Base-by-base conservation (phyloP, 2,113 vertebrate species). In the Tamias sibiricus region DNA sequence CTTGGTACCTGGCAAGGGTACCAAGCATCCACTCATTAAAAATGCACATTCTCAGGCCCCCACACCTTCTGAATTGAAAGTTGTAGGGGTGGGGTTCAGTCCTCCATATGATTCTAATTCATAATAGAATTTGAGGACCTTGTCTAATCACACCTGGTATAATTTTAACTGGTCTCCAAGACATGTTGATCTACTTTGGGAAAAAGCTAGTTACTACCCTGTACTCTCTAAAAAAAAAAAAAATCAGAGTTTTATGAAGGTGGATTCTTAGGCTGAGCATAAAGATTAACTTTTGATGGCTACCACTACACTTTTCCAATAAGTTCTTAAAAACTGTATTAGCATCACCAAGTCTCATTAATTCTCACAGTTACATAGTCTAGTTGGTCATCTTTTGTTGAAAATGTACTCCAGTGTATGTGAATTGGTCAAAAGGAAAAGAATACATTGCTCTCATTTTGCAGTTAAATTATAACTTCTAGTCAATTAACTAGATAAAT, bases 401-500 rank as follows among this genome's bases (percentile, higher is more conserved):
- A 90, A 52, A 59, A 85, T 74, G 3, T 49, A 49, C 42, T 62
- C 49, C 4, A 2, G 28, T 7, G 28, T 40, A 47, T 37, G 42
- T 37, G 66, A 74, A 79, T 81, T 68, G 77, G 54, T 89, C 62
- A 35, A 24, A 88, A 82, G n/a, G 52, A 76, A 82, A 52, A 82
- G 74, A 82, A 80, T 66, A 72, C 8, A 32, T 13, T 74, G 72
- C 28, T 91, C n/a, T 92, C 59, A 37, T 72, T 80, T 81, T 64
- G 59, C n/a, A 83, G 28, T 22, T 83, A 9, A 77, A 32, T 83
- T 85, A 76, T 30, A 93, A 83, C 66, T 75, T 85, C 32, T 37
- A 79, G 52, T 69, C 82, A 76, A n/a, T 59, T 90, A 90, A 72
- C 30, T 17, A 75, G 47, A 57, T 90, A 85, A 79, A 80, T 90